These are phyloP conservation scores for Prolemur simus DNA, from an alignment of 2,113 vertebrate species.

Conservation along the genomic window DNA sequence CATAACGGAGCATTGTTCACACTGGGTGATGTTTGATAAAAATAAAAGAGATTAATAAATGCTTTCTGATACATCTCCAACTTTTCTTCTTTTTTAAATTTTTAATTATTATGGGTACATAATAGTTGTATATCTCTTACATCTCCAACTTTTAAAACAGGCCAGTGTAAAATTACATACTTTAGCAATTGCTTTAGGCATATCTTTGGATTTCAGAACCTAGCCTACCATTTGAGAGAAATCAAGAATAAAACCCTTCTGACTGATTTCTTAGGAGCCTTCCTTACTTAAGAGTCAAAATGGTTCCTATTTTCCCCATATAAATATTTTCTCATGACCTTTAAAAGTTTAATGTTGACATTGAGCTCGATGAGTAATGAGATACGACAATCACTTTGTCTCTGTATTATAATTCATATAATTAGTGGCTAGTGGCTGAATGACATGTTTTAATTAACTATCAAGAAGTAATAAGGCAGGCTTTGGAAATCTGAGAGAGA, in stretches of 20 bases:
- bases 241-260: neutral
- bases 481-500: neutral
- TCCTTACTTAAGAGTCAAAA: neutral
- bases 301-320: neutral
- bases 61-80: neutral
- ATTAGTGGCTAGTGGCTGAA: neutral
- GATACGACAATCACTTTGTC: neutral
- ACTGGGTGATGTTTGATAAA: neutral
- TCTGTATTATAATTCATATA: neutral
- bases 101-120: no score
- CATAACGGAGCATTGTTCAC: neutral
- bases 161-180: neutral
- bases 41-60: neutral
- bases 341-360: neutral
- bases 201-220: neutral
- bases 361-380: neutral
- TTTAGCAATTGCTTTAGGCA: neutral
- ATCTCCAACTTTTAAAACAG: neutral
- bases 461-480: neutral
- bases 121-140: no score
- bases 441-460: neutral
- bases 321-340: neutral
- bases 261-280: neutral
- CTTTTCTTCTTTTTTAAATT: neutral
- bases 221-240: neutral